Evolutionary conservation across 2,888 invertebrate genomes (phyloP), one percentile per base, ranked within the genome.

Genomic region (Coelinius sp.): DNA sequence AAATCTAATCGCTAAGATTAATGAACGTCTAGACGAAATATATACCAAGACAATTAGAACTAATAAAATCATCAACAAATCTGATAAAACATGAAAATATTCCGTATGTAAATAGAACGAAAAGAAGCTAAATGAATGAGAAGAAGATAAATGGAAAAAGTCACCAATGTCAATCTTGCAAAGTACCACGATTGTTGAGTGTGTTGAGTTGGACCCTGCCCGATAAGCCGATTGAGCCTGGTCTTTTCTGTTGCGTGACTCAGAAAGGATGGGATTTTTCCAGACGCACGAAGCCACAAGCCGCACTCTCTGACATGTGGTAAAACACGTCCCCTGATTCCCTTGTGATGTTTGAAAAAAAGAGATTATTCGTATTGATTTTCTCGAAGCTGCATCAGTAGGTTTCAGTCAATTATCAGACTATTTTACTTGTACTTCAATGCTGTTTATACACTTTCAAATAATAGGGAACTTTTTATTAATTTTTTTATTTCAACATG

Each of bases 271-370:
- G 64, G 25, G 20, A 56, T 71, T 73, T 73, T 76, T 68, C 41
- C 63, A 76, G 72, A 73, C 74, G 35, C 63, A n/a, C 25, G 68
- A 56, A 70, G 74, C 76, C 76, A 70, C 76, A 70, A 63, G 27
- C 70, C 49, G 41, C 64, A 64, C 27, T n/a, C 31, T 20, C 46
- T n/a, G 4, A 2, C 46, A 49, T 49, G 46, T 20, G 46, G 46
- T 49, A 1, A 17, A 8, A 49, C 46, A 49, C 17, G 10, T 17
- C 17, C 8, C 46, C 20, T 1, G 20, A 17, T 49, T 49, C 17
- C 8, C 5, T 8, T 20, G 14, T 49, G 17, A 5, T 8, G 4
- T 14, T 17, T 4, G 25, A 14, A 56, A 27, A 59, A 20, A 59
- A 59, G 14, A 27, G 14, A 31, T 59, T 20, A 31, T 31, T 14